phyloP scores from a whole-genome alignment of 2,113 vertebrate species.

The Dicaeum eximium region DNA sequence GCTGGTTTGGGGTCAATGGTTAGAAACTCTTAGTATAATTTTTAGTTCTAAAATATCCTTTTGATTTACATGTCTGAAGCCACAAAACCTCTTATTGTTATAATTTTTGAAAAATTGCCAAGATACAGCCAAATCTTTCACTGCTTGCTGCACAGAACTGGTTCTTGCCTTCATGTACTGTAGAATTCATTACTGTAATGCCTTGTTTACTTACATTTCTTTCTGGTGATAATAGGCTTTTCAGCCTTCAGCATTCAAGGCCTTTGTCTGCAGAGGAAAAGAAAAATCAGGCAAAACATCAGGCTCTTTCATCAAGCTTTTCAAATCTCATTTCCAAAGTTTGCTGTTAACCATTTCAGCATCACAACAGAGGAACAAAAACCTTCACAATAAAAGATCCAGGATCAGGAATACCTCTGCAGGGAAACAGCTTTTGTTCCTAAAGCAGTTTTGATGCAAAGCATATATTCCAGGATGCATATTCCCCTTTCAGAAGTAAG shows the following conservation, averaged over 20 bases:
- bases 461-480: background rate
- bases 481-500: background rate
- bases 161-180: conserved; percentile 42
- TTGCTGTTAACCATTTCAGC: conserved; percentile 52
- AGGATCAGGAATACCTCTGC: background rate
- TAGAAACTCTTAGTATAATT: conserved; percentile 17
- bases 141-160: conserved; percentile 33
- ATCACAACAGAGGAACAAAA: background rate
- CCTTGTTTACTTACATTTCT: conserved; percentile 67
- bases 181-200: conserved; percentile 65
- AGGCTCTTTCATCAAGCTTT: conserved; percentile 40
- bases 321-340: conserved; percentile 44
- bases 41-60: conserved; percentile 51
- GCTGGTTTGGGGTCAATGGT: conserved; percentile 25
- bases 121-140: conserved; percentile 41
- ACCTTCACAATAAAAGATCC: background rate
- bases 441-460: background rate
- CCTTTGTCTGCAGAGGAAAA: conserved; percentile 41
- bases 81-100: conserved; percentile 54
- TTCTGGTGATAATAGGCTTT: conserved; percentile 58
- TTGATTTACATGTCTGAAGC: conserved; percentile 58
- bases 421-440: background rate
- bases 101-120: conserved; percentile 51
- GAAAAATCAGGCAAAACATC: conserved; percentile 55
- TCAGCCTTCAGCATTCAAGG: conserved; percentile 56